Base-by-base conservation (phyloP, 2,113 vertebrate species). In the Taurulus bubalis region DNA sequence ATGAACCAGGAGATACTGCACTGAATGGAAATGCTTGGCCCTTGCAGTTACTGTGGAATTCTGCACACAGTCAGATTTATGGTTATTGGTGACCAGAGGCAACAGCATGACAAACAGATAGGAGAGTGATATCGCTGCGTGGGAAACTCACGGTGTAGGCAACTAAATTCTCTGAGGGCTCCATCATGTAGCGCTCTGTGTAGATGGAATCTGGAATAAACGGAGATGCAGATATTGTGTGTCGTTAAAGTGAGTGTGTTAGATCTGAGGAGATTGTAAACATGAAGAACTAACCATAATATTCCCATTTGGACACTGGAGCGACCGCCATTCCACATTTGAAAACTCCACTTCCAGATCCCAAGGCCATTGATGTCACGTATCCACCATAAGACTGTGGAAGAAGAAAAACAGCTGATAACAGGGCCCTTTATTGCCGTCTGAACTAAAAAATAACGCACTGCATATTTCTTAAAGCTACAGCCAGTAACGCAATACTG, bases 311-410 rank as follows among this genome's bases (percentile, higher is more conserved):
- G 67, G 98, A 96, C 59, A 98, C 97, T 0, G 98, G 98, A 15
- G 98, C 98, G 63, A 99, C 97, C 0, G 98, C 97, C 91, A 99
- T 99, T 83, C 98, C 98, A 84, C 98, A 99, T 93, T 96, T 97
- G 94, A 99, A 99, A 51, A 98, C 94, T 8, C 94, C 95, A 82
- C 97, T 99, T 78, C 96, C 97, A 26, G 97, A 94, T 87, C 98
- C 98, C 87, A 99, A 86, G 42, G 93, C 98, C 98, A 99, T 99
- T 4, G 98, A 99, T 22, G 97, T 95, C 75, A 98, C 97, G 8
- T 99, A 99, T 56, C 98, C 98, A 60, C 98, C 98, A 55, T 99
- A 99, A 60, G 98, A 99, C 98, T 99, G 94, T 28, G 59, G n/a
- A n/a, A n/a, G 83, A 88, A 93, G 84, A 95, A 1, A 87, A 60